Conservation (phyloP, 1,140 invertebrate genomes). For the Nilaparvata lugens region DNA sequence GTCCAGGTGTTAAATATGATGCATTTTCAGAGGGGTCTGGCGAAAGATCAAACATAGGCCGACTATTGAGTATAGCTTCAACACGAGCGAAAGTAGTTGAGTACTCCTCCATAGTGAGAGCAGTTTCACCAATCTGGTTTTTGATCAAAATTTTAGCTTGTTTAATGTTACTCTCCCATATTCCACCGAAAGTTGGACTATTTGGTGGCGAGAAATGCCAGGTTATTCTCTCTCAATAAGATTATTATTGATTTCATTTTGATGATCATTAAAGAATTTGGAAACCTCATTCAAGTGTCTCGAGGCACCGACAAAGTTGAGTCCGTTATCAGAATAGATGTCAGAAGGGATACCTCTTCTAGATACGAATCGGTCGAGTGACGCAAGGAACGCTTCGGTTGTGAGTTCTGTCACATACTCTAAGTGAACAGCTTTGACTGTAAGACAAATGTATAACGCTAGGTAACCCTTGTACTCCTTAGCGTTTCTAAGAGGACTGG, state of each 20-base stretch:
- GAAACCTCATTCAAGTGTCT: slow-evolving; percentile 25
- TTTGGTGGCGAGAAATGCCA: slow-evolving; percentile 31
- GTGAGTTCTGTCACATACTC: no score
- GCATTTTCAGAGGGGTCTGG: not conserved
- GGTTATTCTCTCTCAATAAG: slow-evolving; percentile 17
- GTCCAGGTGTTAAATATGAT: not conserved
- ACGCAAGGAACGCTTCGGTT: slow-evolving; percentile 27
- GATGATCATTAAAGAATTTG: slow-evolving; percentile 9
- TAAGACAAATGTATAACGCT: slow-evolving; percentile 28
- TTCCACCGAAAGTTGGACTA: slow-evolving; percentile 27
- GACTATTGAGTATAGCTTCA: not conserved
- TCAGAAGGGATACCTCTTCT: slow-evolving; percentile 27
- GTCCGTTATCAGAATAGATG: slow-evolving; percentile 33
- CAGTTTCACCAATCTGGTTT: not conserved
- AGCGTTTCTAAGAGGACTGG: slow-evolving; percentile 7
- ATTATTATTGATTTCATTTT: not conserved
- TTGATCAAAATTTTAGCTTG: not conserved
- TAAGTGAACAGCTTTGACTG: slow-evolving; percentile 27
- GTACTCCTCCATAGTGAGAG: not conserved
- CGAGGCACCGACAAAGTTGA: slow-evolving; percentile 33
- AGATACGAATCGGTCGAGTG: slow-evolving; percentile 31
- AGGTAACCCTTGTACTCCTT: slow-evolving; percentile 16
- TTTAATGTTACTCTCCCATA: slow-evolving; percentile 29
- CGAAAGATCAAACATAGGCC: slow-evolving; percentile 24
- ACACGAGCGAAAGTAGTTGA: not conserved